Evolutionary conservation across 1,140 invertebrate species (phyloP), one percentile per base, ranked within the genome.

Genomic region (Drosophila jambulina): DNA sequence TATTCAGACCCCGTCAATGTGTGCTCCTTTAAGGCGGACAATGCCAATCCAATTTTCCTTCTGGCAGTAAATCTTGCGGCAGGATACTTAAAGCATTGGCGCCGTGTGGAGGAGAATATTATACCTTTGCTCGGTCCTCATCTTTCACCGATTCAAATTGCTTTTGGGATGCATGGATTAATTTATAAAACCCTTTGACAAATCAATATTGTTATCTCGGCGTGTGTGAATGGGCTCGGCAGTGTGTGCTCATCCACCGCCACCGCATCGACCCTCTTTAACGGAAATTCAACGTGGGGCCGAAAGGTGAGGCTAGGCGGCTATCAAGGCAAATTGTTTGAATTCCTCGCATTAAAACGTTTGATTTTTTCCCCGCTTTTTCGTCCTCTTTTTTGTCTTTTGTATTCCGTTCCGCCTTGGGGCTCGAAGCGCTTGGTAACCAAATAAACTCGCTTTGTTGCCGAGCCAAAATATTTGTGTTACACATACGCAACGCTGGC

Each of bases 391-490:
- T 71, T 71, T 45, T 58, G 27, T 60, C 29, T 58, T 58, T 61
- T 59, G 29, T 45, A 40, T 68, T 67, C 34, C 61, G 38, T 54
- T 60, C 61, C 53, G 57, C 59, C 40, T 48, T 23, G 29, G 62
- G 75, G 62, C 40, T 72, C 62, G 59, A 68, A 65, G 63, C 69
- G 79, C 80, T 87, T 68, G 80, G 84, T 90, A 88, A 84, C 69
- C 84, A 88, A 88, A 90, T 90, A 88, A 81, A 88, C 82, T 88
- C 67, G 72, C 78, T 85, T 90, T 81, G 84, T 90, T 84, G 51
- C 36, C 49, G 74, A 81, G 56, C 65, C 69, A 84, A 84, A 88
- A 90, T 90, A 88, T 88, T 88, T 87, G 62, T 68, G 75, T 84
- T 84, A 75, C 84, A 78, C 77, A 87, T 88, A 87, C 80, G 77